Percentiles rank a stretch among this genome's conserved stretches.
Evolutionary conservation across 1,140 invertebrate species (phyloP).

Genomic region (Caerostris darwini): DNA sequence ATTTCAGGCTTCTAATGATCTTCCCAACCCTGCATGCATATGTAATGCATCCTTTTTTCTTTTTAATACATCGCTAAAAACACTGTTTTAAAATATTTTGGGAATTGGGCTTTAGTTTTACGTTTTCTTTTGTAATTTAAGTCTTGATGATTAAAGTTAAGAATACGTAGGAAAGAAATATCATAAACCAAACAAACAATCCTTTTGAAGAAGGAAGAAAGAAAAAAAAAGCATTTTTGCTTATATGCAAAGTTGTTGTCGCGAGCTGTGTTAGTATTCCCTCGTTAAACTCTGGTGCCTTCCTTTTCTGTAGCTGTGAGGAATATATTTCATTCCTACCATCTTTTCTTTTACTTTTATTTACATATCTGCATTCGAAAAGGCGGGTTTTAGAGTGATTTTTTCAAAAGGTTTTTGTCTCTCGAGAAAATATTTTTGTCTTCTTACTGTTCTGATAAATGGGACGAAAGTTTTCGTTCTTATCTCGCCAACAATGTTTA

Average conservation of each 20-base stretch:
- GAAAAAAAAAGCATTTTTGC: too few relatives aligned
- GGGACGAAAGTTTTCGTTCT: too few relatives aligned
- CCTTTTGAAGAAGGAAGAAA: too few relatives aligned
- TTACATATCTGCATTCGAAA: not conserved
- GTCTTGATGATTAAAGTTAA: conserved; percentile 52
- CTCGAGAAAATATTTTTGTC: not conserved
- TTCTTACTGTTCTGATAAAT: not conserved
- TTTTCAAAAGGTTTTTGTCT: not conserved
- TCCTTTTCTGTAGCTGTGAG: not conserved
- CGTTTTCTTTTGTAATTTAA: conserved; percentile 31
- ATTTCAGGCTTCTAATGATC: too few relatives aligned
- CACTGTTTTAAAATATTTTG: conserved; percentile 41
- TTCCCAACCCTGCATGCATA: too few relatives aligned
- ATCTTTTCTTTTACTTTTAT: not conserved
- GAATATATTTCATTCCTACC: not conserved
- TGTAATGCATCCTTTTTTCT: too few relatives aligned
- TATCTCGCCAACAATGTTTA: too few relatives aligned
- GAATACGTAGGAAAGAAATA: not conserved
- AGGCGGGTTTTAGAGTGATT: not conserved
- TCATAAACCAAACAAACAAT: conserved; percentile 19
- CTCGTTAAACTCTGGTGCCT: not conserved
- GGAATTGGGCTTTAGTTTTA: conserved; percentile 19
- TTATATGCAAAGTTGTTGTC: conserved; percentile 37
- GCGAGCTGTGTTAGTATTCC: not conserved
- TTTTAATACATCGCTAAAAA: too few relatives aligned